Evolutionary conservation across 1,140 invertebrate species (phyloP), one percentile per base, ranked within the genome.

Genomic region (Diplogasteroides magnus): DNA sequence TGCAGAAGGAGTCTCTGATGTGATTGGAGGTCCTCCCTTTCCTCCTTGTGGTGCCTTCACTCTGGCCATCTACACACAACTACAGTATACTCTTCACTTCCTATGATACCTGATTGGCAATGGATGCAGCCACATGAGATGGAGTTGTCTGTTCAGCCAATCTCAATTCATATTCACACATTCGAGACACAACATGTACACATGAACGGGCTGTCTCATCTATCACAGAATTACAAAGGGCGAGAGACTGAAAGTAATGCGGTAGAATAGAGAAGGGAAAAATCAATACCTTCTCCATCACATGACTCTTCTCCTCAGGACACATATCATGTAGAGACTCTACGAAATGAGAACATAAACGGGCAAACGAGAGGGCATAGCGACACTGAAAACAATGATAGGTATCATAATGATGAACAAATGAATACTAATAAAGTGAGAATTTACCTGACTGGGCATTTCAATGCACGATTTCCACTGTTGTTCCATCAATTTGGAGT

Each of bases 281-380:
- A 37, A 27, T 27, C 11, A 19, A 3, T 55, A 77, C 77, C 31
- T 67, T 71, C 63, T 83, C 79, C 31, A 73, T 76, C 28, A 80
- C 74, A 60, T 77, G 67, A 71, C 80, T 81, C 78, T 88, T 86
- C 85, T 99, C 97, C 86, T 99, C 97, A 0, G 96, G 97, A 81
- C 96, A 99, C 62, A 98, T 87, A 80, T 97, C 92, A 85, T 98
- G 96, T 0, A 94, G 96, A 77, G 94, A 94, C 82, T 93, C 92
- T 85, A 96, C 92, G 82, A 98, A 98, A 83, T 98, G 95, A 73
- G 91, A 91, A 84, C 95, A 98, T 76, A 99, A 94, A 66, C 97
- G 86, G 15, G 96, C 95, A 84, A 98, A 99, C 31, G 94, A 92
- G 73, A 98, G 91, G 70, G 97, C 96, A 79, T 92, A 99, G 55